Conservation (phyloP, 2,797 vertebrate genomes). For the Pogoniulus pusillus region DNA sequence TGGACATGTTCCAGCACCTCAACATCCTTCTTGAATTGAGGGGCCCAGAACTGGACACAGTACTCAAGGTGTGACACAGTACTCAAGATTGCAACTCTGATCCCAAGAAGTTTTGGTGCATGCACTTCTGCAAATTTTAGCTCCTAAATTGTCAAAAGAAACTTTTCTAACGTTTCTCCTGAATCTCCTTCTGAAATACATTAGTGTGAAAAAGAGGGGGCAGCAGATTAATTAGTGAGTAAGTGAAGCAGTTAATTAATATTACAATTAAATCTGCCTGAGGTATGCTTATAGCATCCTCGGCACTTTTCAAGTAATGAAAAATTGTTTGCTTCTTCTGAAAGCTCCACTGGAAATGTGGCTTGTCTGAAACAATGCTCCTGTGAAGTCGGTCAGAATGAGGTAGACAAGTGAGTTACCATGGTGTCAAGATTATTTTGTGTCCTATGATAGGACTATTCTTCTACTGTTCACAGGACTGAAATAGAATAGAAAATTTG, state of each 20-base stretch:
- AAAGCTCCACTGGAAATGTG: conserved; percentile 10
- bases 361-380: conserved; percentile 45
- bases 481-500: conserved; percentile 62
- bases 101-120: not conserved
- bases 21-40: no score
- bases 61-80: no score
- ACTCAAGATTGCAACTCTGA: not conserved
- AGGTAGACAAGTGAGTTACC: conserved; percentile 37
- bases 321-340: conserved; percentile 39
- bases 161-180: conserved; percentile 34
- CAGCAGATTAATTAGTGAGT: conserved; percentile 73
- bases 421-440: conserved; percentile 43
- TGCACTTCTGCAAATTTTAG: not conserved
- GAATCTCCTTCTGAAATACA: conserved; percentile 45
- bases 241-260: conserved; percentile 75
- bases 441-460: conserved; percentile 32
- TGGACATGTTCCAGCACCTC: no score
- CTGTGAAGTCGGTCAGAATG: conserved; percentile 46
- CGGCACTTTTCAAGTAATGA: conserved; percentile 63
- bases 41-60: no score
- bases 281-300: conserved; percentile 62
- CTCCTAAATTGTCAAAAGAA: conserved; percentile 7
- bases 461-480: not conserved
- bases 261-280: conserved; percentile 74
- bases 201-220: conserved; percentile 54